Evolutionary conservation across 2,113 vertebrate genomes (phyloP).

Genomic region (Columbina picui): DNA sequence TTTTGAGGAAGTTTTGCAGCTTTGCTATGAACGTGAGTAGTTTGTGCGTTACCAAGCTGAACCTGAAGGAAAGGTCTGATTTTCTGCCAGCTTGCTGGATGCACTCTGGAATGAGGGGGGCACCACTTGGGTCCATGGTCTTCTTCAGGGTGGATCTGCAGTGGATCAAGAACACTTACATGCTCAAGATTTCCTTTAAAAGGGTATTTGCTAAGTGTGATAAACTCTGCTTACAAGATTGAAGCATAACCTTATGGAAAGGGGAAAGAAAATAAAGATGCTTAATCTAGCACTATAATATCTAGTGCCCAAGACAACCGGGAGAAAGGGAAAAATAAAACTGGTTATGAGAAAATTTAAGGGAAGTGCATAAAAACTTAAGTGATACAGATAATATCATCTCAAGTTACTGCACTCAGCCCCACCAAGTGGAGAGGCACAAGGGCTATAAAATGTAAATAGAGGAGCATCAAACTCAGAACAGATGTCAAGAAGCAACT

Average conservation of each 20-base stretch:
- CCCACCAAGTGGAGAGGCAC: background rate
- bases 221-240: background rate
- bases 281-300: background rate
- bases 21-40: background rate
- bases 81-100: background rate
- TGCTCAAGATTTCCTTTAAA: background rate
- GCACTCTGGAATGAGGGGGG: background rate
- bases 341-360: background rate
- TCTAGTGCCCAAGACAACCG: background rate
- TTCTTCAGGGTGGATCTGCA: background rate
- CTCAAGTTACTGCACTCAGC: background rate
- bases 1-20: background rate
- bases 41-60: background rate
- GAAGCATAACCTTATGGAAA: background rate
- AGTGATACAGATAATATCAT: background rate
- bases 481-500: constrained; percentile 48
- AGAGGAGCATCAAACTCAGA: constrained; percentile 20
- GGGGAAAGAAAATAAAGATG: background rate
- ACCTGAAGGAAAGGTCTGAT: background rate
- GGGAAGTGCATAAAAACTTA: background rate
- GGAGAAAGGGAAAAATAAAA: background rate
- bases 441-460: constrained; percentile 40
- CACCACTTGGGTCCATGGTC: background rate
- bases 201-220: background rate
- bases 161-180: background rate